Percentiles rank a stretch among this genome's conserved stretches.
Conservation (phyloP, 37 sponge, comb jelly and placozoan species). For the Cliona cf. orientalis region DNA sequence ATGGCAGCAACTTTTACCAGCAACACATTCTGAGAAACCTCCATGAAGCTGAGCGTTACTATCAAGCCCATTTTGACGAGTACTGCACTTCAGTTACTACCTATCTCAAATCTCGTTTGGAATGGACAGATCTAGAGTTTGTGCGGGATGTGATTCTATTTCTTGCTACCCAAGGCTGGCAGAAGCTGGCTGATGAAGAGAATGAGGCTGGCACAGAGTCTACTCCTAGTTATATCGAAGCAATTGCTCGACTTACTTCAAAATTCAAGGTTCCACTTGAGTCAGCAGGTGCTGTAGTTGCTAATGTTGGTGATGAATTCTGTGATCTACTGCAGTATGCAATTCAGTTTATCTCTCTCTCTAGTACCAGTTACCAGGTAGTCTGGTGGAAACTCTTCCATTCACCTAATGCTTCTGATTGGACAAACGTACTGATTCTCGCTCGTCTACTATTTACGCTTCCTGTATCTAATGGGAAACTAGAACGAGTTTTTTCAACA, state of each 20-base stretch:
- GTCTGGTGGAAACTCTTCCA: conserved; percentile 52
- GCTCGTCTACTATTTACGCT: conserved; percentile 35
- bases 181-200: conserved; percentile 25
- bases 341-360: conserved; percentile 38
- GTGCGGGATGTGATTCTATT: neutral
- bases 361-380: conserved; percentile 17
- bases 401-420: conserved; percentile 25
- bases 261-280: conserved; percentile 29
- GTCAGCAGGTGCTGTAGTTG: conserved; percentile 12
- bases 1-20: no score
- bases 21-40: neutral
- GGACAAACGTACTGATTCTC: conserved; percentile 42
- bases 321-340: conserved; percentile 50
- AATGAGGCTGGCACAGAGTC: neutral
- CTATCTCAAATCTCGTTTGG: neutral
- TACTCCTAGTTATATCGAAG: neutral
- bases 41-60: neutral
- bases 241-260: conserved; percentile 13
- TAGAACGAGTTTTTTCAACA: conserved; percentile 47
- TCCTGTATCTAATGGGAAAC: conserved; percentile 54
- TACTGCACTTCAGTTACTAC: conserved; percentile 6
- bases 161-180: conserved; percentile 23
- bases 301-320: conserved; percentile 17
- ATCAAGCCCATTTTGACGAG: conserved; percentile 1
- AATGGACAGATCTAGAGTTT: neutral